Base-by-base conservation (phyloP, 2,888 invertebrate genomes). In the Cremastobaeus sp. region DNA sequence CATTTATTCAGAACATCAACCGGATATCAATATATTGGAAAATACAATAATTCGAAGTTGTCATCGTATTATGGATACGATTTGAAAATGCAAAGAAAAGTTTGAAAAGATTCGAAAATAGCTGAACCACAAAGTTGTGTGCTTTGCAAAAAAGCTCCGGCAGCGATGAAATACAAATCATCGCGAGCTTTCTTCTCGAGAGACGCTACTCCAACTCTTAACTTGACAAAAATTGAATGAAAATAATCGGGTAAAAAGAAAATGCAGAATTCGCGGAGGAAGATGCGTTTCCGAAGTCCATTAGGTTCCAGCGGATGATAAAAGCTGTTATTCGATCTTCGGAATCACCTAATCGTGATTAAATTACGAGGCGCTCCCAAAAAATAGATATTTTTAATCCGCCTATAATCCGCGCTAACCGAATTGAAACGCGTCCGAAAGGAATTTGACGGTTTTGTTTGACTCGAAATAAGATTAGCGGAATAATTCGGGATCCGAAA, bases 401-500 rank as follows among this genome's bases (percentile, higher is more conserved):
- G 32, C 2, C 50, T 50, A 21, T 41, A 50, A 62, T 62, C 50
- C 41, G 12, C 21, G 5, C 30, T 64, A 64, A 64, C 52, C 52
- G 45, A 52, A 64, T 59, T 47, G 47, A 47, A 55, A 20, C 17
- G 28, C 9, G 8, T 34, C 21, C 41, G 3, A 25, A 5, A 8
- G 32, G 20, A 30, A 14, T 30, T 41, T 9, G 1, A 30, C 6
- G 18, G n/a, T n/a, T n/a, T 20, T 30, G 18, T 41, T 55, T 55
- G 15, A 8, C 12, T 34, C 34, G 8, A 21, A 39, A 50, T 12
- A 25, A 30, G 65, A 65, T 65, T 47, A 65, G 3, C 37, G 15
- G 68, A 43, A 68, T 57, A 35, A 57, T 59, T 20, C 11, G 25
- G 30, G n/a, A n/a, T n/a, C 0, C 39, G 48, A 32, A 25, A 3